phyloP scores from a whole-genome alignment of 2,797 vertebrate species.

The Acanthurus lineatus region DNA sequence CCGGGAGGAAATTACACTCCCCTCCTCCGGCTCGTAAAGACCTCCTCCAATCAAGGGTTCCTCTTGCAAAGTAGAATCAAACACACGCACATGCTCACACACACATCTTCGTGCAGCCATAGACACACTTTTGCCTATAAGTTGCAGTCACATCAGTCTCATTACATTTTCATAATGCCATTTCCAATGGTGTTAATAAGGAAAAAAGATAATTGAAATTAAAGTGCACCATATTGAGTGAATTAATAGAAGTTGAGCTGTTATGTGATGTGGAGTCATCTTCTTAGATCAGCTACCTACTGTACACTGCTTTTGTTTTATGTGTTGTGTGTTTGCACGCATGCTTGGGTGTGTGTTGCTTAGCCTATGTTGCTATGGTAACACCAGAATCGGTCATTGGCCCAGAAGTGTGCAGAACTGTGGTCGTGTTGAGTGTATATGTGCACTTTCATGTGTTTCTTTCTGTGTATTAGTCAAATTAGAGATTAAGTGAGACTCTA shows the following conservation, averaged over 20 bases:
- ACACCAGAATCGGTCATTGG: constrained; percentile 83
- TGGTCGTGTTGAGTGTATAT: constrained; percentile 53
- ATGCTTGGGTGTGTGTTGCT: constrained; percentile 64
- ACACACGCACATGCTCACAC: constrained; percentile 28
- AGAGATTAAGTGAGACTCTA: constrained; percentile 70
- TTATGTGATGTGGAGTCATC: constrained; percentile 33
- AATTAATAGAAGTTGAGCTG: constrained; percentile 44
- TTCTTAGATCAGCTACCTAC: constrained; percentile 54
- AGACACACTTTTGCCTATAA: constrained; percentile 26
- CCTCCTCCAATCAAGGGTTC: constrained; percentile 86
- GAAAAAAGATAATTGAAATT: constrained; percentile 40
- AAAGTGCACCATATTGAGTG: constrained; percentile 31
- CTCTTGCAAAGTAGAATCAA: constrained; percentile 75
- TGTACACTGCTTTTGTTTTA: constrained; percentile 43
- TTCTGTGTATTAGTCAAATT: constrained; percentile 80
- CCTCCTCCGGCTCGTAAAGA: constrained; percentile 89
- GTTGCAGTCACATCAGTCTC: constrained; percentile 23
- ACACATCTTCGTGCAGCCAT: background rate
- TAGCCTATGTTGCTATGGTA: constrained; percentile 88
- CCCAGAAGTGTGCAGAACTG: constrained; percentile 81
- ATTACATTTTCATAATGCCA: constrained; percentile 47
- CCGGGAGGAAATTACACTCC: constrained; percentile 89
- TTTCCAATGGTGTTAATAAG: constrained; percentile 36
- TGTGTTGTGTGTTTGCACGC: constrained; percentile 56
- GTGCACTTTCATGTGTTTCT: constrained; percentile 80